A percentile compares a stretch with the other conserved stretches of the same genome.
Conservation (phyloP, 2,888 invertebrate genomes). For the Tetragnatha montana region DNA sequence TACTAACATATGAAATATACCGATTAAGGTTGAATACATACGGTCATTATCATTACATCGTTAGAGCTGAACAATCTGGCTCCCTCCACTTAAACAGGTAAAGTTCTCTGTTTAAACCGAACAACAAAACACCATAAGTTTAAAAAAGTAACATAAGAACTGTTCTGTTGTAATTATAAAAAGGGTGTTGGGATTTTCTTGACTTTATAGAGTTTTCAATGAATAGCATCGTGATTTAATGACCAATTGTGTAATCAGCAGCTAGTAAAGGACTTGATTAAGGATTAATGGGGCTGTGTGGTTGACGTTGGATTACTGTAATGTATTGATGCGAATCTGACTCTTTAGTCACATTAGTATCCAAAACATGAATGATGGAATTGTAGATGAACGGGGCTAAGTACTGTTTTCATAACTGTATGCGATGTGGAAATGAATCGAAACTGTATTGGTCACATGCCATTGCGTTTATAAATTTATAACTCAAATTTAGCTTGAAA, state of each 20-base stretch:
- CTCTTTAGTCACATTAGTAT: constrained; percentile 22
- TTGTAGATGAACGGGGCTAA: constrained; percentile 19
- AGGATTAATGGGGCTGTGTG: constrained; percentile 21
- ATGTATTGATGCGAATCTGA: constrained; percentile 10
- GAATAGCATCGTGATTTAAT: constrained; percentile 8
- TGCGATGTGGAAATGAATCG: constrained; percentile 6
- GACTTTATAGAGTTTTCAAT: not conserved
- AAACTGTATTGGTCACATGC: not conserved
- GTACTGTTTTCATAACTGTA: constrained; percentile 15
- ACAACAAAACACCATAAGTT: too few species aligned
- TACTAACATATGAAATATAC: not conserved
- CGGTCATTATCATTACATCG: not conserved
- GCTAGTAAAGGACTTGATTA: constrained; percentile 9
- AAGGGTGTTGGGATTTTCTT: too few species aligned
- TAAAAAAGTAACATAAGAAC: too few species aligned
- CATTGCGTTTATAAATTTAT: not conserved
- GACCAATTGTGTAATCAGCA: constrained; percentile 20
- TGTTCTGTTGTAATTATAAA: too few species aligned
- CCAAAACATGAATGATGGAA: constrained; percentile 19
- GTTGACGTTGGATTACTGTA: constrained; percentile 15
- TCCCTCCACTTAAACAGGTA: not conserved
- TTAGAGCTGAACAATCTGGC: not conserved
- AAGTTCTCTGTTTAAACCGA: too few species aligned
- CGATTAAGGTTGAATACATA: not conserved
- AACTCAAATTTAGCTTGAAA: too few species aligned